These are phyloP conservation scores for Pteronotus mesoamericanus DNA, from an alignment of 2,797 vertebrate species.

Conservation along the genomic window DNA sequence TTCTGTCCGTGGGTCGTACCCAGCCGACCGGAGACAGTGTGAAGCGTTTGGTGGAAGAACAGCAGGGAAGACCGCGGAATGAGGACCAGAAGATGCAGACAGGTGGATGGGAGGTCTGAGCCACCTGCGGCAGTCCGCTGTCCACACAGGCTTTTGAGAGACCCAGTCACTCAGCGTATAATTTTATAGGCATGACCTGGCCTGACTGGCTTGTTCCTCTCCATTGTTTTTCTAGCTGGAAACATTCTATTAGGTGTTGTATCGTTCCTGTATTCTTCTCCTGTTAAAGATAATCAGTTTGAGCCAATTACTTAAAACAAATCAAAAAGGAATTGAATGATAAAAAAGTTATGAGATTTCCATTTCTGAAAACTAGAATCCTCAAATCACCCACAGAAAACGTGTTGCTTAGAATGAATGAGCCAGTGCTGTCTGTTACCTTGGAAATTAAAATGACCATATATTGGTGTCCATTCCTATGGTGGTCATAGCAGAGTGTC, in stretches of 20 bases:
- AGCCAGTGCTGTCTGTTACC: background rate
- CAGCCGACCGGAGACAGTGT: background rate
- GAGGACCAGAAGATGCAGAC: background rate
- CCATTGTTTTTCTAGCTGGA: too few relatives aligned
- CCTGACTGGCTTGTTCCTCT: background rate
- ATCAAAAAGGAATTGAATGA: background rate
- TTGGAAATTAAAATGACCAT: background rate
- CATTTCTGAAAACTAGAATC: background rate
- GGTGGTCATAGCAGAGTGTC: background rate
- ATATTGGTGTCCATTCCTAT: background rate
- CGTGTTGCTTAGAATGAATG: background rate
- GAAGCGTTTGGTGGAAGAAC: background rate
- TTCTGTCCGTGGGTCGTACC: background rate
- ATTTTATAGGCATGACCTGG: background rate
- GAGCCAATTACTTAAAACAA: background rate
- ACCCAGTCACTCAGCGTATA: background rate
- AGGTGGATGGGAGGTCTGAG: accelerated
- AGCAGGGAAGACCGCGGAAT: too few relatives aligned
- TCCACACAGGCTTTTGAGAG: background rate
- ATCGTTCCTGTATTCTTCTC: background rate
- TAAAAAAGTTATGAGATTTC: background rate
- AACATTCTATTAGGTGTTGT: background rate
- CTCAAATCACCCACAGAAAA: background rate
- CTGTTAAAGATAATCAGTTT: background rate
- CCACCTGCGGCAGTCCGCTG: accelerated